Base-by-base conservation (phyloP, 2,113 vertebrate species). In the Pedetes capensis region DNA sequence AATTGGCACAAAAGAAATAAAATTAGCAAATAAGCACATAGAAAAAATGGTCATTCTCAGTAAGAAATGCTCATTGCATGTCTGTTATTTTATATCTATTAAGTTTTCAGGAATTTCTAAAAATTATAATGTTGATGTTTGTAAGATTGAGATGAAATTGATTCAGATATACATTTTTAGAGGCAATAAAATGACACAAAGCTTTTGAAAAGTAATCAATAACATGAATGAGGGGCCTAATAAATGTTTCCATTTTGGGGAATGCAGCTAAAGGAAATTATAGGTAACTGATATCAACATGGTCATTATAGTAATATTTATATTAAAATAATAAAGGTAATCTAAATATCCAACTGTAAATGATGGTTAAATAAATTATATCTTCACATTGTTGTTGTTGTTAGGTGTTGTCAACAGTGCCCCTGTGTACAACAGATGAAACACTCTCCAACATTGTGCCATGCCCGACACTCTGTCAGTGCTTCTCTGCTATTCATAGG, bases 321-420 rank as follows among this genome's bases (percentile, higher is more conserved):
- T 57, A 89, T 47, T 72, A 93, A 96, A 95, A 63, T 34, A 81
- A 51, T 53, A 84, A 13, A 64, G 93, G 79, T 94, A 78, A 91
- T 25, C n/a, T 47, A 85, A 82, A 63, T 61, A 68, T 53, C 10
- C 34, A 96, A 39, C 68, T 34, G 22, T 29, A 75, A 95, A 84
- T 1, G 2, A 64, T 34, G 18, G 8, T 55, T 90, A 89, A 93
- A 76, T 64, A 82, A 91, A 53, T 74, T 87, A 61, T 39, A 42
- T 85, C 5, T 69, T 89, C 51, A n/a, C n/a, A n/a, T n/a, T n/a
- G n/a, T n/a, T n/a, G n/a, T n/a, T n/a, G n/a, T n/a, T n/a, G n/a
- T n/a, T n/a, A n/a, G n/a, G n/a, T n/a, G n/a, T n/a, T n/a, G n/a
- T n/a, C n/a, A n/a, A n/a, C n/a, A n/a, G n/a, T n/a, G n/a, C n/a